Percentiles rank a stretch among this genome's conserved stretches.
These are phyloP conservation scores for Polyommatus icarus DNA, from an alignment of 2,888 invertebrate species.

Conservation along the genomic window DNA sequence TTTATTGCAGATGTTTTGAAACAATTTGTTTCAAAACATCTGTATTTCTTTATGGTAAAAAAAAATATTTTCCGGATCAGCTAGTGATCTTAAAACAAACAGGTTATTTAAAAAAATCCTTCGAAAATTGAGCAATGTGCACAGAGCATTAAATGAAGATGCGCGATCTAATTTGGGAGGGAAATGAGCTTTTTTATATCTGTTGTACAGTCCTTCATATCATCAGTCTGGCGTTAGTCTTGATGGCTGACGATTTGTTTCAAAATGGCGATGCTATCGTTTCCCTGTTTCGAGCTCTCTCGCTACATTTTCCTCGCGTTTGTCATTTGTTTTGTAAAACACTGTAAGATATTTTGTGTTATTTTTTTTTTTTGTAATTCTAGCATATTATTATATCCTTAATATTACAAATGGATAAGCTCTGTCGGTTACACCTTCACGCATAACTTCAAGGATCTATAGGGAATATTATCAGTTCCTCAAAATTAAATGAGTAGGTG, in stretches of 20 bases:
- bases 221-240: conserved; percentile 17
- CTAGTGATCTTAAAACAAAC: too few species aligned
- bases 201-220: conserved; percentile 11
- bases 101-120: not conserved
- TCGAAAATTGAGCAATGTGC: not conserved
- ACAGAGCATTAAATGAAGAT: not conserved
- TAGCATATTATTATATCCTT: too few species aligned
- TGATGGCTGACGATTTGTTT: conserved; percentile 21
- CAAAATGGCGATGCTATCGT: conserved; percentile 11
- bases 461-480: too few species aligned
- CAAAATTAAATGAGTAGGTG: too few species aligned
- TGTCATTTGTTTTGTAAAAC: not conserved
- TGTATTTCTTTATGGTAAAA: too few species aligned
- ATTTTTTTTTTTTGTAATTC: not conserved
- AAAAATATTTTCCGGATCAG: too few species aligned
- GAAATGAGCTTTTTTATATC: conserved; percentile 19
- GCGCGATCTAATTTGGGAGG: not conserved
- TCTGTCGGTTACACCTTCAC: too few species aligned
- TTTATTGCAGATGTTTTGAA: too few species aligned
- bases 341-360: not conserved
- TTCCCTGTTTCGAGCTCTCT: conserved; percentile 14
- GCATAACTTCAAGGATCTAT: too few species aligned
- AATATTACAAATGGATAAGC: too few species aligned
- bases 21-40: too few species aligned
- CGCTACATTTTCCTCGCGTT: conserved; percentile 2